Conservation (phyloP, 2,797 vertebrate species). For the Molothrus ater region DNA sequence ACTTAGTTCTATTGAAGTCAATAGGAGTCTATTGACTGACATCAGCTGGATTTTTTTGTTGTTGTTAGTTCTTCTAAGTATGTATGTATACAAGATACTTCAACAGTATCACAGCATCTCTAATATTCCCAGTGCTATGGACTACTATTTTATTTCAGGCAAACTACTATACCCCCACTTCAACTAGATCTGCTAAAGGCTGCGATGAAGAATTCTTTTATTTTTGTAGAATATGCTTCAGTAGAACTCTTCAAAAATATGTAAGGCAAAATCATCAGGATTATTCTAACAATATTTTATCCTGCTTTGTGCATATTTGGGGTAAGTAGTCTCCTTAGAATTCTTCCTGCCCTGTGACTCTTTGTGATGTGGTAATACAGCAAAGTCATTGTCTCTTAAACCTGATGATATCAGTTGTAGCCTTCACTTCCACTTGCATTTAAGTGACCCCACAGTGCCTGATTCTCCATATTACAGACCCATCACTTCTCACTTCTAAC, state of each 20-base stretch:
- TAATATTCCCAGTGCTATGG: not conserved
- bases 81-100: not conserved
- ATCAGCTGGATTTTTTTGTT: not conserved
- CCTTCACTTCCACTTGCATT: not conserved
- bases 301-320: not conserved
- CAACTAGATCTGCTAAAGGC: not conserved
- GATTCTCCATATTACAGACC: not conserved
- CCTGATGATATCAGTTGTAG: not conserved
- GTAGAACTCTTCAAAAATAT: not conserved
- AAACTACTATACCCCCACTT: not conserved
- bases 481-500: not conserved
- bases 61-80: not conserved
- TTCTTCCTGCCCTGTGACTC: not conserved
- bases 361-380: not conserved
- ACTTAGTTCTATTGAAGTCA: not conserved
- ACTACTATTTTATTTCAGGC: not conserved
- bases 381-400: not conserved
- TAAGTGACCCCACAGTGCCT: not conserved
- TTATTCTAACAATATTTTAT: not conserved
- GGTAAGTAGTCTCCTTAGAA: not conserved
- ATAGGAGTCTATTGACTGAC: not conserved
- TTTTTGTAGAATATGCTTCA: not conserved
- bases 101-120: not conserved
- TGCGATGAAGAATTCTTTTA: not conserved
- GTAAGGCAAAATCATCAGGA: not conserved